Evolutionary conservation across 1,140 invertebrate species (phyloP), one percentile per base, ranked within the genome.

Genomic region (Bombus breviceps): DNA sequence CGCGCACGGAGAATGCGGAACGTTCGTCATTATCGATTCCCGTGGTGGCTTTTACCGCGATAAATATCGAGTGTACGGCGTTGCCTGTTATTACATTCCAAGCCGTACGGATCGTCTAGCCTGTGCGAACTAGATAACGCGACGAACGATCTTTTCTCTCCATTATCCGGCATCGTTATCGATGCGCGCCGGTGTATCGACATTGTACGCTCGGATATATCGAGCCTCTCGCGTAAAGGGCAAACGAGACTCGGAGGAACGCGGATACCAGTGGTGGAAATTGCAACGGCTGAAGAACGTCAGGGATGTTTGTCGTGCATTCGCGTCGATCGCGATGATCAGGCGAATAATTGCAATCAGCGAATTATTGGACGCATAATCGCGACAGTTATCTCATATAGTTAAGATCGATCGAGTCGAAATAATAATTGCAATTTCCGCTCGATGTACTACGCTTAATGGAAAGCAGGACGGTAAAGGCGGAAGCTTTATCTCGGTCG

Each of bases 41-140:
- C 53, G 32, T 3, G 59, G 39, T 39, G n/a, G 57, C 4, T 76
- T 64, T 76, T 25, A 25, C 72, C 41, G 5, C 59, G 66, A 41
- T 76, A 83, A 83, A 83, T 76, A 83, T 83, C 73, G 81, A 34
- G n/a, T 32, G 80, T 64, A 47, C 25, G 28, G 28, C n/a, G 6
- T 47, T 34, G 81, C 22, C 71, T 66, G 71, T 82, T 82, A 82
- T 82, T 82, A 64, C 71, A 74, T 75, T 75, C 39, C 71, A 53
- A 53, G 47, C 47, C 18, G 22, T 18, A 53, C 64, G 66, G 66
- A 43, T 80, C 77, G 62, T 41, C 39, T 64, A 37, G 25, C 41
- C 32, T 75, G 59, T 28, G 41, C 15, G 59, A 34, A 32, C 81
- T 32, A 83, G 57, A 83, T 83, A 76, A 64, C 53, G 32, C 81